Evolutionary conservation across 2,888 invertebrate genomes (phyloP), one percentile per base, ranked within the genome.

Genomic region (Campoplex capitator): DNA sequence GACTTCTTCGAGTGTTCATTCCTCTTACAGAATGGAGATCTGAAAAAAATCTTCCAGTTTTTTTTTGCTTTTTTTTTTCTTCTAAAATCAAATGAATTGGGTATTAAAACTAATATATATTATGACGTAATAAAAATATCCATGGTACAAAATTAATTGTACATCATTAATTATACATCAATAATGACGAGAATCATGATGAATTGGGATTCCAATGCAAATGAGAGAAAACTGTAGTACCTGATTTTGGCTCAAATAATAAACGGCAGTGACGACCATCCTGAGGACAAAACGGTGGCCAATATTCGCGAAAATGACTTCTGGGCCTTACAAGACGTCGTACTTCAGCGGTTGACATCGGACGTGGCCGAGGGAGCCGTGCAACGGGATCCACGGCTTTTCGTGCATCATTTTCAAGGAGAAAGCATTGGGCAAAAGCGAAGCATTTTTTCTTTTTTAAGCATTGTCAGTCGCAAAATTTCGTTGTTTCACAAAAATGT

Each of bases 231-330:
- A 75, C 45, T 18, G 54, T 0, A 62, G 32, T 89, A 89, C 89
- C 89, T 89, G 88, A 84, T 79, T 74, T 73, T 28, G 89, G 88
- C 54, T 58, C 67, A 76, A 90, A 90, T 73, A 87, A 81, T 80
- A 88, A 87, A 9, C 87, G 88, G 85, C 90, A 89, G 62, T 85
- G 84, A 70, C 86, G 88, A 86, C 88, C 89, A 51, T 89, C 87
- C 75, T 85, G 88, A 35, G 89, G 88, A 78, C 88, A 88, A 62
- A 88, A 89, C 23, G 89, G 89, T 68, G 89, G 88, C 90, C 90
- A 89, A 80, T 88, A 89, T 71, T 88, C 89, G 80, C 90, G 88
- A 85, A 83, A 87, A 51, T 84, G 88, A 76, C 86, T 88, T 83
- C 89, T 85, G 23, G 90, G 89, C 79, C 89, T 84, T 65, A 91